A percentile compares a stretch with the other conserved stretches of the same genome.
phyloP scores from a whole-genome alignment of 1,140 invertebrate genomes.

The Teleopsis dalmanni region DNA sequence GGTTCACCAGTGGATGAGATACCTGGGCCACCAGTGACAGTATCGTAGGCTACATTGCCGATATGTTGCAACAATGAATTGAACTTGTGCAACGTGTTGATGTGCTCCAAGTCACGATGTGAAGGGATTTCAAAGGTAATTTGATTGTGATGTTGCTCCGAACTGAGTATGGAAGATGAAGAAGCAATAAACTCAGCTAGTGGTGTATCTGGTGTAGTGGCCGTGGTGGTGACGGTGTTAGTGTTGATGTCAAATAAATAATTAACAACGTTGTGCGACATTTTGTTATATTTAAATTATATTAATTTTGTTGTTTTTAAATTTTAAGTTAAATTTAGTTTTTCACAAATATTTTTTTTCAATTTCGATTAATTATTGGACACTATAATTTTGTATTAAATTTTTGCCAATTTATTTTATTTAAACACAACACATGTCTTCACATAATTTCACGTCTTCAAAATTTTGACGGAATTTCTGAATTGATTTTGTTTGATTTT shows the following conservation, averaged over 20 bases:
- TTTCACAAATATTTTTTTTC: too few relatives aligned
- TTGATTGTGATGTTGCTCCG: constrained; percentile 23
- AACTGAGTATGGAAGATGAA: constrained; percentile 28
- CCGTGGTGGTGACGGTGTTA: constrained; percentile 16
- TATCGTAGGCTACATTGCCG: constrained; percentile 23
- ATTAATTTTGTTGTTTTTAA: neutral
- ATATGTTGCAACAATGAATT: constrained; percentile 33
- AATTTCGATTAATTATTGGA: too few relatives aligned
- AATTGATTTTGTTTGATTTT: too few relatives aligned
- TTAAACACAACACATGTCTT: too few relatives aligned
- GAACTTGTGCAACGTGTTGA: constrained; percentile 36
- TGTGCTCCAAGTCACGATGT: constrained; percentile 35
- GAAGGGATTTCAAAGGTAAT: constrained; percentile 42
- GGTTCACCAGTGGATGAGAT: neutral
- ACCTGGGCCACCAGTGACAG: neutral
- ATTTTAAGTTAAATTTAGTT: too few relatives aligned
- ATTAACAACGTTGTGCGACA: neutral
- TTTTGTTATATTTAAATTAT: neutral
- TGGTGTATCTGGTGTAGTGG: constrained; percentile 4
- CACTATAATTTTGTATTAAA: too few relatives aligned
- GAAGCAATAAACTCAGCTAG: constrained; percentile 13
- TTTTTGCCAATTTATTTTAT: too few relatives aligned
- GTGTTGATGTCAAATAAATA: too few relatives aligned
- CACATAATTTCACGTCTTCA: too few relatives aligned
- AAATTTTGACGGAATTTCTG: too few relatives aligned